Evolutionary conservation across 2,797 vertebrate genomes (phyloP).

Genomic region (Neomorphus geoffroyi): DNA sequence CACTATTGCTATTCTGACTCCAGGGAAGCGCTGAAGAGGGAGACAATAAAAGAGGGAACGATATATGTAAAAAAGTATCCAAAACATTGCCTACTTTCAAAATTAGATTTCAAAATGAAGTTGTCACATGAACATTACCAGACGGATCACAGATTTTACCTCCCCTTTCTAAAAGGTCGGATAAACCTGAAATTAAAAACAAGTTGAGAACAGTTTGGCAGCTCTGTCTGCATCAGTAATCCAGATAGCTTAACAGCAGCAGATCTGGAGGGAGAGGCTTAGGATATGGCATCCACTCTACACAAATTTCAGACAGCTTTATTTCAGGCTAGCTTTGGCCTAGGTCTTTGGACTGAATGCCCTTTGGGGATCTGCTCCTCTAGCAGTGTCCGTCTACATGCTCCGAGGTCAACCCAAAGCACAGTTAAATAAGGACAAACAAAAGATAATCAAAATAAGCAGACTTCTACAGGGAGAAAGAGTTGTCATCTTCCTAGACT

Average conservation of each 20-base stretch:
- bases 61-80: not conserved
- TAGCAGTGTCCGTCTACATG: not conserved
- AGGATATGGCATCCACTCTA: not conserved
- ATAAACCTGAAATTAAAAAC: not conserved
- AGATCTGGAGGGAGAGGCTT: not conserved
- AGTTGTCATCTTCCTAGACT: not conserved
- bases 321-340: not conserved
- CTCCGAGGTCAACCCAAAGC: not conserved
- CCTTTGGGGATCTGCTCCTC: not conserved
- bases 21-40: accelerated
- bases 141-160: not conserved
- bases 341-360: not conserved
- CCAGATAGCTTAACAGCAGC: not conserved
- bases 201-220: not conserved
- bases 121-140: not conserved
- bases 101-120: not conserved
- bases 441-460: not conserved
- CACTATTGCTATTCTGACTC: not conserved
- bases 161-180: not conserved
- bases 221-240: not conserved
- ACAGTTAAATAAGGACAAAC: not conserved
- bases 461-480: not conserved
- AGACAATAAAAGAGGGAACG: not conserved
- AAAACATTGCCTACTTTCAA: not conserved
- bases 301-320: not conserved